Evolutionary conservation across 2,113 vertebrate genomes (phyloP), one percentile per base, ranked within the genome.

Genomic region (Falcunculus frontatus): DNA sequence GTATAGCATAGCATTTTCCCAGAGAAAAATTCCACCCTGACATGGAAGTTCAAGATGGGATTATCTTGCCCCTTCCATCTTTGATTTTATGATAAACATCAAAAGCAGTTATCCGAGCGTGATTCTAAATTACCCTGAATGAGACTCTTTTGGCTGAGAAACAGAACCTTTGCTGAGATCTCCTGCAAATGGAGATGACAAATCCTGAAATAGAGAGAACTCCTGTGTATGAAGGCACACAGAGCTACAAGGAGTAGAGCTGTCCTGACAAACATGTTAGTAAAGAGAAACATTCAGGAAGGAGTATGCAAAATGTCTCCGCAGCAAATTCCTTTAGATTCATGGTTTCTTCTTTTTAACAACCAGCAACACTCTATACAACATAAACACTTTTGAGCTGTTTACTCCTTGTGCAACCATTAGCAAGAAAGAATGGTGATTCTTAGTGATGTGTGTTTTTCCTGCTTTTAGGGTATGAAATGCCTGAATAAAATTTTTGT

Each of bases 331-430:
- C 39, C 35, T 18, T 94, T 63, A 49, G 83, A 91, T 57, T 73
- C 79, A 70, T 42, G 15, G 5, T 5, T 80, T 70, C 94, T 91
- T 47, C 78, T 70, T 95, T 91, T 95, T 84, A 91, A 92, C 69
- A 91, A 93, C 72, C 33, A 30, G 39, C 16, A 91, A 17, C 16
- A 33, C 47, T 90, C 67, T 26, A 25, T 75, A 62, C 37, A 68
- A 60, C 6, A 22, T 41, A 70, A 94, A 42, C 47, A 70, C 42
- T 37, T 89, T 35, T 83, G 75, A 93, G 83, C 70, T 89, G 47
- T 84, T 95, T 96, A 85, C 78, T 97, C 49, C 74, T 92, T 83
- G 57, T 41, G 70, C 82, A 84, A 73, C 52, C 84, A 67, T 81
- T 60, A 70, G 52, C 68, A 47, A 86, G 83, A 82, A 84, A 53